phyloP scores from a whole-genome alignment of 2,113 vertebrate species.

The Ancistrus triradiatus region DNA sequence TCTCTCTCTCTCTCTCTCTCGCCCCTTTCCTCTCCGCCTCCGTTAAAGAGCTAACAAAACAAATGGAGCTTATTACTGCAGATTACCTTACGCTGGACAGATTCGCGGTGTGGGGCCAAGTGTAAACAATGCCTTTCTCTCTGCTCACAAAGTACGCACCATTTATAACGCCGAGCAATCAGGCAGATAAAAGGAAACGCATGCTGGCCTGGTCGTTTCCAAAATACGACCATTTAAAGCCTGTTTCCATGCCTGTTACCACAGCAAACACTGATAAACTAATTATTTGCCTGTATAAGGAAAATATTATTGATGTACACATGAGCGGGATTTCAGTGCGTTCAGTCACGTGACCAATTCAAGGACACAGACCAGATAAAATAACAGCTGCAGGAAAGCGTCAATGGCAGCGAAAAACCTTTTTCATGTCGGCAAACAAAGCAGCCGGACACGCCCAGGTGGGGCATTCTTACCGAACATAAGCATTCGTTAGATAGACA shows the following conservation, averaged over 20 bases:
- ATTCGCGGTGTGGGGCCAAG: constrained; percentile 72
- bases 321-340: constrained; percentile 49
- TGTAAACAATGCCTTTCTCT: constrained; percentile 74
- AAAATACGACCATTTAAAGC: constrained; percentile 66
- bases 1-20: constrained; percentile 57
- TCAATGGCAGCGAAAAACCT: not conserved
- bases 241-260: constrained; percentile 68
- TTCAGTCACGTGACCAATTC: constrained; percentile 26
- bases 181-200: constrained; percentile 67
- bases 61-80: constrained; percentile 79
- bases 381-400: constrained; percentile 11
- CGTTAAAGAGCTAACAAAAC: constrained; percentile 81
- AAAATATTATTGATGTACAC: constrained; percentile 62
- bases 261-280: constrained; percentile 74
- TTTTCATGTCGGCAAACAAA: constrained; percentile 14
- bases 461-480: not conserved
- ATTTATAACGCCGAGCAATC: constrained; percentile 75
- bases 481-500: not conserved
- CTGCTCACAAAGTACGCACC: constrained; percentile 65
- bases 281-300: constrained; percentile 63
- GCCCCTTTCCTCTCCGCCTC: constrained; percentile 54
- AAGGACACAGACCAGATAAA: constrained; percentile 19
- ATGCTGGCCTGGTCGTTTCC: constrained; percentile 56
- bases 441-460: constrained; percentile 7
- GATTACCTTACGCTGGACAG: constrained; percentile 79